Base-by-base conservation (phyloP, 2,797 vertebrate species). In the Otus scops region DNA sequence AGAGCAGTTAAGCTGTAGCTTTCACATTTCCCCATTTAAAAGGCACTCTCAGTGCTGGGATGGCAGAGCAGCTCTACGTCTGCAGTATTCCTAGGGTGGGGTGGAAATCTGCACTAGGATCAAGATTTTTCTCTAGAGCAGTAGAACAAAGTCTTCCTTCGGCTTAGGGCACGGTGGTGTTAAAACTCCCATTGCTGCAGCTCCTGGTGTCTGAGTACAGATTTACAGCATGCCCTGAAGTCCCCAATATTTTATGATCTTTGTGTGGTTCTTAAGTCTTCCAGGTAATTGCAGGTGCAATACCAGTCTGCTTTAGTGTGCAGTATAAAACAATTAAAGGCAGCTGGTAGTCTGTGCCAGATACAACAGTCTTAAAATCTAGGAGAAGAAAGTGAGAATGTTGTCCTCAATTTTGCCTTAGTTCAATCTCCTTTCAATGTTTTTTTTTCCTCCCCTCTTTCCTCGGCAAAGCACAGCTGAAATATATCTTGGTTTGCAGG, bases 21-120 rank as follows among this genome's bases (percentile, higher is more conserved):
- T 64, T 41, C 1, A 0, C 1, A 0, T 32, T 78, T 14, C 28
- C 5, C 28, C 27, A 0, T n/a, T 81, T 39, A 20, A 38, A 78
- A 53, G 71, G 13, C 2, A 0, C 1, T 20, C 6, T 10, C 1
- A 2, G 1, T 4, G 59, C 13, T 13, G 17, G 34, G 75, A 3
- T 26, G 39, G 5, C 6, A 7, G 23, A 18, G 43, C 0, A 2
- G 27, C 0, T 4, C 30, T 8, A 1, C 7, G 3, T 9, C 50
- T 10, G 56, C 2, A 1, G 14, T 15, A 2, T 24, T 50, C 32
- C 60, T 18, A 3, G 0, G 10, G 36, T 19, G 22, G 48, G 21
- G 12, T 9, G 27, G 19, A 45, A 32, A 10, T 54, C 51, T 50
- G 30, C 4, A 2, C 27, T 23, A 4, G 41, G 18, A 24, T 51